phyloP scores from a whole-genome alignment of 2,113 vertebrate genomes.

The Plestiodon gilberti region DNA sequence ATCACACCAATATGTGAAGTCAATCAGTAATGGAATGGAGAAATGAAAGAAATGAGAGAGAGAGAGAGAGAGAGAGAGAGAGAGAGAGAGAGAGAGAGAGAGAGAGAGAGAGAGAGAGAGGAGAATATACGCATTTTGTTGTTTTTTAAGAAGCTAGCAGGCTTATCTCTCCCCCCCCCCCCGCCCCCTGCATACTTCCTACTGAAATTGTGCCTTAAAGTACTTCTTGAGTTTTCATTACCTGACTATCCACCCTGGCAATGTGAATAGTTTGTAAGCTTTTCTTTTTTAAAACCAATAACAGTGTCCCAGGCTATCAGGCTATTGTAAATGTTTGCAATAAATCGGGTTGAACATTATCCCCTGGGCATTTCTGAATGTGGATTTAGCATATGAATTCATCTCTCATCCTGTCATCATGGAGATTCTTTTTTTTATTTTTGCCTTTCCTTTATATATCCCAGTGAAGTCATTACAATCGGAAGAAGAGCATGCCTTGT shows the following conservation, averaged over 20 bases:
- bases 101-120: neutral
- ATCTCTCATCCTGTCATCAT: neutral
- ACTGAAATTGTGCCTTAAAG: too few species aligned
- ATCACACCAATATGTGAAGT: neutral
- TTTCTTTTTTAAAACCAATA: neutral
- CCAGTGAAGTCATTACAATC: neutral
- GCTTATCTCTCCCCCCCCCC: too few species aligned
- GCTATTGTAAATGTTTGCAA: conserved; percentile 3
- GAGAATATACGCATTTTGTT: too few species aligned
- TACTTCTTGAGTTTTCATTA: conserved; percentile 30
- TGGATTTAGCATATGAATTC: conserved; percentile 7
- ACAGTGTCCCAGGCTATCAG: conserved; percentile 20
- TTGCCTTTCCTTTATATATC: neutral
- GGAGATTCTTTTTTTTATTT: neutral
- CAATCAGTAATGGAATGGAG: neutral
- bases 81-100: neutral
- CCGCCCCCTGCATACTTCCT: too few species aligned
- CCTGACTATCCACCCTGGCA: neutral
- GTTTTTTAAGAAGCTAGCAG: too few species aligned
- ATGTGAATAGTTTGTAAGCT: conserved; percentile 44
- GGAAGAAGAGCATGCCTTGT: neutral
- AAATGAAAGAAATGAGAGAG: neutral
- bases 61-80: neutral
- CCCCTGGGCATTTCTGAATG: neutral
- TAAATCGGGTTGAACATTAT: neutral